Base-by-base conservation (phyloP, 2,888 invertebrate genomes). In the Acrobasis consociella region DNA sequence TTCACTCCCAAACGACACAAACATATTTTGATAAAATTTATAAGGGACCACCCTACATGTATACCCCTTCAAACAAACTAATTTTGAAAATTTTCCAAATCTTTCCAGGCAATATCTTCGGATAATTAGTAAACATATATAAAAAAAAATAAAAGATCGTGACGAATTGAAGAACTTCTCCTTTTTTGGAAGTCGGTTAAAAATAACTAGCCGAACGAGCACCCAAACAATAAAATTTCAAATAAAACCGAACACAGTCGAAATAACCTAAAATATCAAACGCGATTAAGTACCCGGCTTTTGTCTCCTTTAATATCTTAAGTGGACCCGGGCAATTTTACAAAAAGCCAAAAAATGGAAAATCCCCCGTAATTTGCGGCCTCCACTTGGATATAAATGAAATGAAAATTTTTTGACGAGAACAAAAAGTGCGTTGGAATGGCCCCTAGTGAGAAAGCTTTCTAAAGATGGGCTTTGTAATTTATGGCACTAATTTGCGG, bases 311-410 rank as follows among this genome's bases (percentile, higher is more conserved):
- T 90, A 90, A 91, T 90, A 89, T 89, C 80, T 79, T 86, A 90
- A 91, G 90, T 90, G 90, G 85, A 87, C 85, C 83, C 82, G 78
- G 82, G 85, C 85, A 89, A 89, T 90, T 89, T 87, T 83, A 85
- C 79, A 85, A 83, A 89, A 85, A 87, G 89, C 84, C 76, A 73
- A 83, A 81, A 80, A 77, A 75, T 76, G 73, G 56, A 42, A 81
- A 86, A 86, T 85, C 82, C 80, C 66, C 67, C 69, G 87, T 86
- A 87, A 89, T 89, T 90, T 87, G 87, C 82, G 87, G 87, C 77
- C 79, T 80, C 82, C 82, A 82, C 84, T 86, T 74, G 76, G 74
- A 78, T 80, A 81, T 87, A 87, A 89, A 86, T 87, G 85, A 86
- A 86, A 87, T 86, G 86, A 89, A 87, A 82, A 79, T 86, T 89